Percentiles rank a stretch among this genome's conserved stretches.
phyloP scores from a whole-genome alignment of 2,113 vertebrate genomes.

The Lophotis ruficrista region DNA sequence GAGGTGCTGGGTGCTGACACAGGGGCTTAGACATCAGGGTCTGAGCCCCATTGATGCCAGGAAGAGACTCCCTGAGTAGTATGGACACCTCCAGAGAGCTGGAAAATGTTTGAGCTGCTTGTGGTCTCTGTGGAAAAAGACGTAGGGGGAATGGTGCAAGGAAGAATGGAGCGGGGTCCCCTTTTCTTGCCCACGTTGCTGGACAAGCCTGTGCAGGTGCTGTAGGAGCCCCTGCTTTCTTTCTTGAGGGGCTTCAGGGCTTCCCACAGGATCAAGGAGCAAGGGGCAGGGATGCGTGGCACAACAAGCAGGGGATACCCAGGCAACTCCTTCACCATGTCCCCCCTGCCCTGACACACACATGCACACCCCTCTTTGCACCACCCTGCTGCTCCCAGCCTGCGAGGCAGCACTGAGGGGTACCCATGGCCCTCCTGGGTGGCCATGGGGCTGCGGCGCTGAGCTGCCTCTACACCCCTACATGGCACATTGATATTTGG shows the following conservation, averaged over 20 bases:
- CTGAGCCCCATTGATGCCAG: not conserved
- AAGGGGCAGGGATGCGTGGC: not conserved
- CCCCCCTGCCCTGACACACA: not conserved
- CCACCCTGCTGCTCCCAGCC: not conserved
- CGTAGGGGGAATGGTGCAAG: not conserved
- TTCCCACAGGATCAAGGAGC: not conserved
- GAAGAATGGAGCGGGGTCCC: fast-evolving
- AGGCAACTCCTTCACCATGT: not conserved
- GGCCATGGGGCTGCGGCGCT: not conserved
- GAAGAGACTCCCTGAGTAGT: not conserved
- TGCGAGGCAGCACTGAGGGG: fast-evolving
- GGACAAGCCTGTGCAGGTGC: not conserved
- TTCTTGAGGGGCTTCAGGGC: not conserved
- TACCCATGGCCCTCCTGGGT: not conserved
- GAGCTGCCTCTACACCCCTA: not conserved
- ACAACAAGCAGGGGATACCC: not conserved
- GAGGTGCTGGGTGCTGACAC: fast-evolving
- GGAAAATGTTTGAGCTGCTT: not conserved
- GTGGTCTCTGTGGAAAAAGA: not conserved
- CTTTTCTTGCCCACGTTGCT: not conserved
- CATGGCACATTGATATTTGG: not conserved
- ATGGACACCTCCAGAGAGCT: not conserved
- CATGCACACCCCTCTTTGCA: not conserved
- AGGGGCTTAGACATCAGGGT: not conserved
- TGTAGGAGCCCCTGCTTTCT: not conserved